phyloP scores from a whole-genome alignment of 2,113 vertebrate genomes.

The Antennarius striatus region DNA sequence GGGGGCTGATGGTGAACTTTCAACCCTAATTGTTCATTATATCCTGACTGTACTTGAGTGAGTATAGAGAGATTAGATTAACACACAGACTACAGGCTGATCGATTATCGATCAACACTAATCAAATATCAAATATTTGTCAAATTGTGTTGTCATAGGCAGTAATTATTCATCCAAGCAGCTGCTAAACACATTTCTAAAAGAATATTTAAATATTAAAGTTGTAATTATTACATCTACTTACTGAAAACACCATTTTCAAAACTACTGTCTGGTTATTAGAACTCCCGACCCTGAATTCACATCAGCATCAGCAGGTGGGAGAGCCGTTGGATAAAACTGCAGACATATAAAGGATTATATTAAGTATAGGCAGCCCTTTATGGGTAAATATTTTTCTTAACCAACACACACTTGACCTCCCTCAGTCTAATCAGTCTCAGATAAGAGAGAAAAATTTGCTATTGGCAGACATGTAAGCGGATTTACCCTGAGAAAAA shows the following conservation, averaged over 20 bases:
- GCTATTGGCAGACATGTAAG: background rate
- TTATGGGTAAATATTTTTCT: background rate
- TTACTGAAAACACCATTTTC: too few species aligned
- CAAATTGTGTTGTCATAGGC: too few species aligned
- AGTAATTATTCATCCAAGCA: too few species aligned
- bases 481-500: conserved; percentile 3
- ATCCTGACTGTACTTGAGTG: background rate
- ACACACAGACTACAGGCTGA: too few species aligned
- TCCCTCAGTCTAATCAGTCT: background rate
- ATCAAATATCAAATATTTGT: too few species aligned
- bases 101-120: too few species aligned
- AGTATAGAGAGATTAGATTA: conserved; percentile 11
- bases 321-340: conserved; percentile 1
- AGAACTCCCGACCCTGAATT: background rate
- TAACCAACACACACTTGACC: background rate
- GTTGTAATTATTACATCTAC: too few species aligned
- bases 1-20: background rate
- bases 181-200: too few species aligned
- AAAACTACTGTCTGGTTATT: too few species aligned
- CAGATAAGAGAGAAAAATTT: background rate
- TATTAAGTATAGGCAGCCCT: background rate
- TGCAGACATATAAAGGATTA: too few species aligned
- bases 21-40: background rate
- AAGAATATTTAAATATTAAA: too few species aligned
- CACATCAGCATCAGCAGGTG: background rate